Evolutionary conservation across 1,140 invertebrate genomes (phyloP).

Genomic region (Hormaphis cornu): DNA sequence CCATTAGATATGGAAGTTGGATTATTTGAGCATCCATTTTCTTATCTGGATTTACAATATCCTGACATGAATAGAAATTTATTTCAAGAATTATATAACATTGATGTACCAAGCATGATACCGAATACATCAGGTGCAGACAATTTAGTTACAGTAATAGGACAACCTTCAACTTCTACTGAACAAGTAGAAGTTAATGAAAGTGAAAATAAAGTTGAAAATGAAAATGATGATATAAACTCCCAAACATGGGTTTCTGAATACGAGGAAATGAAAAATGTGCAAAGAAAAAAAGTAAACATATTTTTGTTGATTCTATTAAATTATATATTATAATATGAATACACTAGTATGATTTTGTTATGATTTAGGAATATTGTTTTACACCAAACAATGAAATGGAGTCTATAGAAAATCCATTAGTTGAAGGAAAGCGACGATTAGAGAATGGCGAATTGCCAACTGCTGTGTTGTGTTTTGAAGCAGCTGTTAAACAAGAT

Average conservation of each 20-base stretch:
- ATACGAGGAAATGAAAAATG: neutral
- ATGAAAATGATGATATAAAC: neutral
- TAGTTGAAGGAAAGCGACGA: slow-evolving; percentile 73
- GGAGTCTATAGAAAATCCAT: slow-evolving; percentile 62
- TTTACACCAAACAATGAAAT: slow-evolving; percentile 13
- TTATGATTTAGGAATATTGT: neutral
- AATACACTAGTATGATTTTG: neutral
- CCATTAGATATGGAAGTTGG: neutral
- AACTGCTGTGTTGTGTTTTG: slow-evolving; percentile 91
- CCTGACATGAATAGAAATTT: too few relatives aligned
- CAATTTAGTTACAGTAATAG: neutral
- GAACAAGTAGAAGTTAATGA: neutral
- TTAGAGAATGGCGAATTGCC: slow-evolving; percentile 81
- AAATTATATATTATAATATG: neutral
- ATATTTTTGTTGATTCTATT: neutral
- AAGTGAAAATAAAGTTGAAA: neutral
- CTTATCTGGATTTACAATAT: neutral
- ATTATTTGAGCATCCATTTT: neutral
- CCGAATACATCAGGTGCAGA: neutral
- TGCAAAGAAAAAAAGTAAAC: neutral
- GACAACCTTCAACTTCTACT: too few relatives aligned
- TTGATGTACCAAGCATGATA: neutral
- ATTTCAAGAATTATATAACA: neutral
- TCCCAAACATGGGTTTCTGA: neutral
- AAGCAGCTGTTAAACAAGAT: slow-evolving; percentile 83